These are phyloP conservation scores for Agonum fuliginosum DNA, from an alignment of 2,888 invertebrate species.

Conservation along the genomic window DNA sequence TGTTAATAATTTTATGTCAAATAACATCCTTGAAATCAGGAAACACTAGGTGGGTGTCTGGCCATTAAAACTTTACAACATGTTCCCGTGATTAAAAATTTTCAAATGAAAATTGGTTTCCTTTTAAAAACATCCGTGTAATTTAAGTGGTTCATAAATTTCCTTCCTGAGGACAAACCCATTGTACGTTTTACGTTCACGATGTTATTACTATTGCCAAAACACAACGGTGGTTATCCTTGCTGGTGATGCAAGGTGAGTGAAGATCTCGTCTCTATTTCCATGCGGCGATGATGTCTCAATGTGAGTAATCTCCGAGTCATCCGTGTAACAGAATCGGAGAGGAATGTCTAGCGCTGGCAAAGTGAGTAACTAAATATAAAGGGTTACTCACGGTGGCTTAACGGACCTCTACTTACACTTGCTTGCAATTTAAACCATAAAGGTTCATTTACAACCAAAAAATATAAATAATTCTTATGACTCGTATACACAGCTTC, in stretches of 20 bases:
- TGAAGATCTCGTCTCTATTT: no score
- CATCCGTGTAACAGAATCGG: conserved; percentile 38
- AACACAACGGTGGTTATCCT: no score
- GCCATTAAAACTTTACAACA: background rate
- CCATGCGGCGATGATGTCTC: background rate
- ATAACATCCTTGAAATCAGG: background rate
- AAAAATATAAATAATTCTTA: no score
- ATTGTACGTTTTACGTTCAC: no score
- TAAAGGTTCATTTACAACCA: no score
- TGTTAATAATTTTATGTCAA: background rate
- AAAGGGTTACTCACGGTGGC: conserved; percentile 45
- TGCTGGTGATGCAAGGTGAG: background rate
- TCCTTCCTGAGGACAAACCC: no score
- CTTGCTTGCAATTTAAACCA: no score
- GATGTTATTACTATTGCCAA: no score
- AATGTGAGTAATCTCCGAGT: conserved; percentile 40
- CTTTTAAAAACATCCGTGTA: background rate
- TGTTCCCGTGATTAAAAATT: background rate
- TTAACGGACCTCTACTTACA: conserved; percentile 35
- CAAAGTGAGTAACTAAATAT: conserved; percentile 39
- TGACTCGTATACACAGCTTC: no score
- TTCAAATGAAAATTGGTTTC: background rate
- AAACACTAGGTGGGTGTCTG: background rate
- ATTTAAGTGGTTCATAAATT: background rate
- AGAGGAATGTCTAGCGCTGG: conserved; percentile 56